phyloP scores from a whole-genome alignment of 1,140 invertebrate genomes.

The Agrypnia vestita region DNA sequence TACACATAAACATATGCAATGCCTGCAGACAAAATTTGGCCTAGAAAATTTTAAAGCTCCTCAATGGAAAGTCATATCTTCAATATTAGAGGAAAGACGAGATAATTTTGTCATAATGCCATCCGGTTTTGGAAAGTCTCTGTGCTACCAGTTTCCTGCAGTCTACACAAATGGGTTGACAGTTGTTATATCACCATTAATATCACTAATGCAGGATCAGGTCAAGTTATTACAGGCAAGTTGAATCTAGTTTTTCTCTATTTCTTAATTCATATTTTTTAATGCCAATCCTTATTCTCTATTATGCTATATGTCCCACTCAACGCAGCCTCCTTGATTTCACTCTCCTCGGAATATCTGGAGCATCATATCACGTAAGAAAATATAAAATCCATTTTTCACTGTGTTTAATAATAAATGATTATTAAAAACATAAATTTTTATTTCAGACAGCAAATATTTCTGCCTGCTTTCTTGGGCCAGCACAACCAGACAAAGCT shows the following conservation, averaged over 20 bases:
- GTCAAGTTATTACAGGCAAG: conserved; percentile 56
- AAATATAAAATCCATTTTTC: too few relatives aligned
- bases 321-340: not conserved
- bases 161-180: conserved; percentile 53
- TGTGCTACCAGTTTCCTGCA: conserved; percentile 57
- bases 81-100: conserved; percentile 72
- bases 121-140: conserved; percentile 55
- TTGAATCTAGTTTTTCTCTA: not conserved
- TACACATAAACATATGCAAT: conserved; percentile 54
- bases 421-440: not conserved
- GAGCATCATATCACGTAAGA: too few relatives aligned
- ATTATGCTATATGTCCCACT: too few relatives aligned
- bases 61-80: conserved; percentile 80
- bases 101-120: conserved; percentile 71
- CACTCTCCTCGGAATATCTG: too few relatives aligned
- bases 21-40: conserved; percentile 71
- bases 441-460: conserved; percentile 52
- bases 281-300: not conserved
- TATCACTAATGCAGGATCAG: conserved; percentile 58
- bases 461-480: conserved; percentile 77
- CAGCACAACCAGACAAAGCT: conserved; percentile 73
- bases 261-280: not conserved
- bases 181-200: conserved; percentile 53
- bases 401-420: not conserved
- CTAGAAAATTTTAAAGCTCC: conserved; percentile 75